Evolutionary conservation across 2,113 vertebrate genomes (phyloP), one percentile per base, ranked within the genome.

Genomic region (Caloenas nicobarica): DNA sequence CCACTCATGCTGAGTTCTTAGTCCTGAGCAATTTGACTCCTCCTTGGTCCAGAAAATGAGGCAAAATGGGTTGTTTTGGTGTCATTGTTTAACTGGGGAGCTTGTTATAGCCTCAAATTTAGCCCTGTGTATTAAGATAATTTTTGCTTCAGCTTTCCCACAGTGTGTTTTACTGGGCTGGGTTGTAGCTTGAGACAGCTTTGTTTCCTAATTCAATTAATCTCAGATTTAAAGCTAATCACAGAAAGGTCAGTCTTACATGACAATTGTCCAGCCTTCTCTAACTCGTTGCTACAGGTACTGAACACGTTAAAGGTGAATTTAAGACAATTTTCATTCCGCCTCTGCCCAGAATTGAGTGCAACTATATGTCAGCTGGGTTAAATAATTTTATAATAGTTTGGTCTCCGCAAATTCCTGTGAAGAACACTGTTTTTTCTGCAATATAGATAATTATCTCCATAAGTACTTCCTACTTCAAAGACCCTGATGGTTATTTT

Each of bases 1-100:
- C 26, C 76, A 42, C 26, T 0, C 0, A 36, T 17, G 14, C 22
- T 1, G 2, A 57, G 2, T 61, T 78, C 42, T 72, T 29, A 50
- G 16, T 81, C 38, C 29, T 86, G 21, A 81, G 42, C 28, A 46
- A 36, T 78, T 82, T 6, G 11, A 5, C 21, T 84, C 36, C 80
- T 58, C 4, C 19, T 58, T 44, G 40, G 22, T 77, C 25, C 22
- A 34, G 22, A 81, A 84, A 92, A 88, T 36, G n/a, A 36, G 34
- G 22, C 4, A 72, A 40, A 88, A 80, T 36, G 23, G 13, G 9
- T 28, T 76, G 26, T 3, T 69, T 54, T 60, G 28, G 19, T 85
- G 33, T 24, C 1, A 1, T 26, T 53, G 11, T n/a, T 69, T 25
- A 51, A 7, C 54, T 81, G 54, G 9, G n/a, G 56, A 33, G 28